A percentile compares a stretch with the other conserved stretches of the same genome.
Evolutionary conservation across 1,140 invertebrate species (phyloP).

Genomic region (Euschistus heros): DNA sequence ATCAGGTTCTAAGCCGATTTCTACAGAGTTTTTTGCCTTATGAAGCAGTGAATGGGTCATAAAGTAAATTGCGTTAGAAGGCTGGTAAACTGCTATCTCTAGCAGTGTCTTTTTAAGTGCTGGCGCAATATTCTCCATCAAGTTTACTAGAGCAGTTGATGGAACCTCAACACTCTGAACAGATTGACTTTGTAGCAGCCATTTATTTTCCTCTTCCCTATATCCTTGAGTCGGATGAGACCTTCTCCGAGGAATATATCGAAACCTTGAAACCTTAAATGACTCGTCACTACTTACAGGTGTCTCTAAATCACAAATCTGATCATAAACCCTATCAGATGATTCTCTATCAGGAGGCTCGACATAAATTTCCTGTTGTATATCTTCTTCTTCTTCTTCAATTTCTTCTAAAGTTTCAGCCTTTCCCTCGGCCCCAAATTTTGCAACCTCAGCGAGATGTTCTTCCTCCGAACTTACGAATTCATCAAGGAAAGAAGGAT

Average conservation of each 20-base stretch:
- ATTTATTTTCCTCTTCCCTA: too few relatives aligned
- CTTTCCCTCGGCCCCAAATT: neutral
- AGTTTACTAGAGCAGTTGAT: too few relatives aligned
- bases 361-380: too few relatives aligned
- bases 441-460: neutral
- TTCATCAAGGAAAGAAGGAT: conserved; percentile 3
- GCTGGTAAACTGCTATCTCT: neutral
- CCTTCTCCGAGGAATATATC: too few relatives aligned
- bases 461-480: neutral
- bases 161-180: too few relatives aligned
- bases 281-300: too few relatives aligned
- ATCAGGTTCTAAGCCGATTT: neutral
- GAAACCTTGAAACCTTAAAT: too few relatives aligned
- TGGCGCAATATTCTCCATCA: too few relatives aligned
- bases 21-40: neutral
- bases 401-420: neutral
- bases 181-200: too few relatives aligned
- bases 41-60: neutral
- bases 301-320: neutral
- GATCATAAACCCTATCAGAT: neutral
- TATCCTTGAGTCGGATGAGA: too few relatives aligned
- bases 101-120: neutral
- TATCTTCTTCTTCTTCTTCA: neutral
- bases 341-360: too few relatives aligned
- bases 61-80: neutral